Evolutionary conservation across 2,888 invertebrate species (phyloP), one percentile per base, ranked within the genome.

Genomic region (Ceramica pisi): DNA sequence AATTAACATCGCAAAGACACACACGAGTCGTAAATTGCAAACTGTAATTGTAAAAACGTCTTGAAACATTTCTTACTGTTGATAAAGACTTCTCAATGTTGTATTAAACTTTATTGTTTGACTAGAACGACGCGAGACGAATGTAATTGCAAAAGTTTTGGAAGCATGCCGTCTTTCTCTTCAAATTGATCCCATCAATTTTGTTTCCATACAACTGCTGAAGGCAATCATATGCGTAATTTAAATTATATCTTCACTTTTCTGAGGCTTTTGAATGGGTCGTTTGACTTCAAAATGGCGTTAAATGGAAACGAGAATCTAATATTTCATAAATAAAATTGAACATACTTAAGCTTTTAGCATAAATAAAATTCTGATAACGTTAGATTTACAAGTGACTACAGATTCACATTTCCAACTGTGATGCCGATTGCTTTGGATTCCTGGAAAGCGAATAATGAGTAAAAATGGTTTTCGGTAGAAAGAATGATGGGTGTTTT

Each of bases 71-170:
- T 51, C 53, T 26, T 21, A 55, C 53, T 60, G 48, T 51, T 71
- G 50, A 67, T 83, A 68, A 66, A 80, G 68, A 59, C 38, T 55
- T 69, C 57, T 62, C 55, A 62, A 55, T 68, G 60, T 73, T 67
- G 62, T 69, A 83, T 66, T 75, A 68, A 71, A 80, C 56, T 75
- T 84, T 71, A 72, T 84, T 81, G 67, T 84, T 75, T 71, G 69
- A 84, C 57, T 68, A 63, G 48, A 69, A 46, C 62, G 60, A 60
- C 62, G 61, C 64, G 41, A 75, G 68, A 75, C 48, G 77, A 73
- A 61, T 76, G 74, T 83, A 83, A 83, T 83, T 83, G 71, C 74
- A 48, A 83, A 83, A 83, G 83, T 85, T 83, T 75, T 38, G 1
- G 63, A 70, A 64, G 66, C 63, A 70, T 19, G 23, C 64, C 78